These are phyloP conservation scores for Caenorhabditis tropicalis DNA, from an alignment of 1,140 invertebrate genomes.

Conservation along the genomic window DNA sequence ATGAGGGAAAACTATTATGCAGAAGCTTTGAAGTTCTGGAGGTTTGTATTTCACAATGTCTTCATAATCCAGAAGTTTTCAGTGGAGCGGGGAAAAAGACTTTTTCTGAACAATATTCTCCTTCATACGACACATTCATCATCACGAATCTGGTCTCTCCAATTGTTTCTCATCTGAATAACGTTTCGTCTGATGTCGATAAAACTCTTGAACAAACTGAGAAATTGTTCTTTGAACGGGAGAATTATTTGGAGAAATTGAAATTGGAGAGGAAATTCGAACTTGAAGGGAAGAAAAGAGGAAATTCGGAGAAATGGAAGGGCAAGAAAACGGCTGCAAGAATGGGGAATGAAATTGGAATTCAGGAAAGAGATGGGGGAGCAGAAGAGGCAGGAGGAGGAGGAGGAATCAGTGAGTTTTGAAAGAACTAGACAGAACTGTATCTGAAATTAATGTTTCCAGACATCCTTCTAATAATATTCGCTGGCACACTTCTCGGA, in stretches of 20 bases:
- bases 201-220: background rate
- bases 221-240: background rate
- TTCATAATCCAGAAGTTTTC: background rate
- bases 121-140: background rate
- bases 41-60: background rate
- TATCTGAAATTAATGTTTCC: background rate
- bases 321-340: no score
- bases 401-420: background rate
- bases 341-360: background rate
- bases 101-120: background rate
- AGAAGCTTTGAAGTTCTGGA: background rate
- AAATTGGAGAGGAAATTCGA: background rate
- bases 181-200: background rate
- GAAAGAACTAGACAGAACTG: no score
- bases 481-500: background rate
- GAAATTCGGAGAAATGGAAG: background rate
- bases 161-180: background rate
- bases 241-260: background rate
- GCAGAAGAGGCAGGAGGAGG: background rate
- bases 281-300: background rate
- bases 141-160: background rate
- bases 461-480: conserved; percentile 21
- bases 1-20: background rate
- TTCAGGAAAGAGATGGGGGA: background rate
- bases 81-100: background rate